Percentiles rank a stretch among this genome's conserved stretches.
Evolutionary conservation across 2,113 vertebrate species (phyloP).

Genomic region (Lasiurus borealis): DNA sequence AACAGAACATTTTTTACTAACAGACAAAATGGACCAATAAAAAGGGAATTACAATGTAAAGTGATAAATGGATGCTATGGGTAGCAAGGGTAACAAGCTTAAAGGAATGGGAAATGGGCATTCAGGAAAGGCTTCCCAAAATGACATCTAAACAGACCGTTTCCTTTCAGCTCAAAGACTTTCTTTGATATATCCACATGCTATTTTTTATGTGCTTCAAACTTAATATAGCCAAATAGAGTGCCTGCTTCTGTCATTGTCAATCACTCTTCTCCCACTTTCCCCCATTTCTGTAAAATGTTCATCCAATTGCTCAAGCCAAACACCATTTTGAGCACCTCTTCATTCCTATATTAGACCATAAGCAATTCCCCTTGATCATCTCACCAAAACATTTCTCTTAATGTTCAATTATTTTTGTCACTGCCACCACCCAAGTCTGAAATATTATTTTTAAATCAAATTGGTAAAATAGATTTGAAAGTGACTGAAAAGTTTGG

Average conservation of each 20-base stretch:
- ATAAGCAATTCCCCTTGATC: neutral
- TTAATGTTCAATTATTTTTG: neutral
- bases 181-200: conserved; percentile 23
- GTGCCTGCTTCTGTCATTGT: neutral
- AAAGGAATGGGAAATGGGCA: neutral
- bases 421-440: neutral
- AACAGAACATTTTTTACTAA: neutral
- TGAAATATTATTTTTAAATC: neutral
- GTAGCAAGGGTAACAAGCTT: neutral
- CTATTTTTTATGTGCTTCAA: conserved; percentile 17
- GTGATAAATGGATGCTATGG: conserved; percentile 3
- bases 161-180: conserved; percentile 9
- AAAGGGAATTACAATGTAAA: neutral
- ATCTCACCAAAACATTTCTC: neutral
- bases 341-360: neutral
- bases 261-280: neutral
- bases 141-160: neutral
- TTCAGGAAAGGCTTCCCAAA: conserved; percentile 11
- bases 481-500: conserved; percentile 29
- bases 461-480: neutral
- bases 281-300: neutral
- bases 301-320: neutral
- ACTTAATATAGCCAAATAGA: conserved; percentile 30
- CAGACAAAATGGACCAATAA: conserved; percentile 33
- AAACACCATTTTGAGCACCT: conserved; percentile 28